Evolutionary conservation across 1,140 invertebrate species (phyloP).

Genomic region (Elysia chlorotica): DNA sequence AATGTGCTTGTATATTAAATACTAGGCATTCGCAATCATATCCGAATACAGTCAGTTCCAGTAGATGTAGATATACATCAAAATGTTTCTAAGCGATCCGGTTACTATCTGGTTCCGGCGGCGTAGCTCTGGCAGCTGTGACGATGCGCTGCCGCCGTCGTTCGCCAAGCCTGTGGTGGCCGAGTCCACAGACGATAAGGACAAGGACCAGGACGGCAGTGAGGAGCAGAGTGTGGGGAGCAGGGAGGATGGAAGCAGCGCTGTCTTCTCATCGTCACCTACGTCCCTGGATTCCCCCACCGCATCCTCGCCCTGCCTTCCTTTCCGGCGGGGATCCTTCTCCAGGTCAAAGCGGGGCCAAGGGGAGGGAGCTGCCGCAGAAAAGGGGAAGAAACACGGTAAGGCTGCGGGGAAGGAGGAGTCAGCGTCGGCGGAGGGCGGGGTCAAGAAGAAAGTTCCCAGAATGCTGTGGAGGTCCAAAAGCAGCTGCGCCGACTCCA

Average conservation of each 20-base stretch:
- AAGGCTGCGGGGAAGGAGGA: neutral
- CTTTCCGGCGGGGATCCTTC: neutral
- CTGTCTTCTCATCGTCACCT: constrained; percentile 1
- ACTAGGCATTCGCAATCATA: too few relatives aligned
- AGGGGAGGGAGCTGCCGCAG: neutral
- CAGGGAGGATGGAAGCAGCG: neutral
- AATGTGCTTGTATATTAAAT: too few relatives aligned
- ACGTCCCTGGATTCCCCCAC: neutral
- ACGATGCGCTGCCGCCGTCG: neutral
- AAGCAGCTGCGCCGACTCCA: neutral
- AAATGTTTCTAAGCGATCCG: constrained; percentile 17
- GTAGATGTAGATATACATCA: too few relatives aligned
- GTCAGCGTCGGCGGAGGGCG: neutral
- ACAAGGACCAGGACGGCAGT: neutral
- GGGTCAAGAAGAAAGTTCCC: neutral
- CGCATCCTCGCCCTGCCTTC: neutral
- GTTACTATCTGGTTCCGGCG: constrained; percentile 13
- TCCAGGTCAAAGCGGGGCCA: neutral
- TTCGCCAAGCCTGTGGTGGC: too few relatives aligned
- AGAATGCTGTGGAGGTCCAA: neutral
- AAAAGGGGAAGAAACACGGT: neutral
- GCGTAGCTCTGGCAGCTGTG: neutral
- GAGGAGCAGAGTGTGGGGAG: neutral
- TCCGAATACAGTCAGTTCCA: too few relatives aligned
- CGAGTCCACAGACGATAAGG: constrained; percentile 8